Evolutionary conservation across 2,888 invertebrate species (phyloP).

Genomic region (Onchidella celtica): DNA sequence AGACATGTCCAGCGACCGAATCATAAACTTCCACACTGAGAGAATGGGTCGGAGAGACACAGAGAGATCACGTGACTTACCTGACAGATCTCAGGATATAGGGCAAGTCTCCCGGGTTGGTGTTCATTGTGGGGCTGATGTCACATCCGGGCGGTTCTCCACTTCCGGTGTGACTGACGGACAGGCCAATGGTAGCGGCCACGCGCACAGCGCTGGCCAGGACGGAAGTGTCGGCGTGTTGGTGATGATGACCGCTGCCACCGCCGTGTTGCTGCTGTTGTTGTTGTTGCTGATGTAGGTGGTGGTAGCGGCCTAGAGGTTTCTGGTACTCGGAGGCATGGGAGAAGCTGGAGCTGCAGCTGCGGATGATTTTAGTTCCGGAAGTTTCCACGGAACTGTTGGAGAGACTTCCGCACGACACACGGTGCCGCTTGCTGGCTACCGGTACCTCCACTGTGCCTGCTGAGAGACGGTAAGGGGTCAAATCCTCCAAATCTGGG

Average conservation of each 20-base stretch:
- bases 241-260: slow-evolving; percentile 1
- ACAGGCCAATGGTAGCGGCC: slow-evolving; percentile 41
- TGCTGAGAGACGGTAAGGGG: background rate
- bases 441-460: slow-evolving; percentile 6
- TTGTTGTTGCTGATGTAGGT: slow-evolving; percentile 43
- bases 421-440: slow-evolving; percentile 31
- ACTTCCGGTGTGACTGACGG: too few relatives aligned
- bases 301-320: slow-evolving; percentile 43
- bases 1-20: too few relatives aligned
- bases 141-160: slow-evolving; percentile 26
- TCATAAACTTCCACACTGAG: too few relatives aligned
- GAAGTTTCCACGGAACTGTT: slow-evolving; percentile 12
- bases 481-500: slow-evolving; percentile 8
- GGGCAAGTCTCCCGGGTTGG: slow-evolving; percentile 24
- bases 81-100: slow-evolving; percentile 48
- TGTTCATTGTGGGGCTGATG: slow-evolving; percentile 29
- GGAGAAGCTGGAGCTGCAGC: slow-evolving; percentile 42
- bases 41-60: background rate
- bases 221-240: slow-evolving; percentile 31
- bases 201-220: slow-evolving; percentile 46
- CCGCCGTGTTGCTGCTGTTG: slow-evolving; percentile 33
- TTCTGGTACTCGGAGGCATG: slow-evolving; percentile 35
- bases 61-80: slow-evolving; percentile 15
- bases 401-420: slow-evolving; percentile 40
- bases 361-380: slow-evolving; percentile 39